Evolutionary conservation across 2,888 invertebrate species (phyloP).

Genomic region (Lasioglossum figueresi): DNA sequence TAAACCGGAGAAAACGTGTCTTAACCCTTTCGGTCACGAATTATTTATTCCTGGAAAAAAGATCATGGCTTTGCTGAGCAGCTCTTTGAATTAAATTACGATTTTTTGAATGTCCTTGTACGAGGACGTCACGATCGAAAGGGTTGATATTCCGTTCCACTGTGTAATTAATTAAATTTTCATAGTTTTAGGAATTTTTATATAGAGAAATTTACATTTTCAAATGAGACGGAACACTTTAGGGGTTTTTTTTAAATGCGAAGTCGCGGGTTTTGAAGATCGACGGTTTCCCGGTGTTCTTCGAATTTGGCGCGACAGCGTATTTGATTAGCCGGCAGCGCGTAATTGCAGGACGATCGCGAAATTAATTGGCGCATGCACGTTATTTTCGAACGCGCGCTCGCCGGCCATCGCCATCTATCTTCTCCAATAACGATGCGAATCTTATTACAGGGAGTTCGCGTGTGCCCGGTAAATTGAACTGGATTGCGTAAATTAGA

Average conservation of each 20-base stretch:
- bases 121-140: no score
- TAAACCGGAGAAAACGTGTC: no score
- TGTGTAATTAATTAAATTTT: not conserved
- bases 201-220: not conserved
- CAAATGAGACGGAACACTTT: not conserved
- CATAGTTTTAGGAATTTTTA: not conserved
- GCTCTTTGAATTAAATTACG: no score
- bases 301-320: not conserved
- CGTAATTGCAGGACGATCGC: slow-evolving; percentile 8
- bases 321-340: not conserved
- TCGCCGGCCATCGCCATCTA: slow-evolving; percentile 19
- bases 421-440: slow-evolving; percentile 35
- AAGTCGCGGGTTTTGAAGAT: not conserved
- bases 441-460: slow-evolving; percentile 46
- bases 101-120: no score
- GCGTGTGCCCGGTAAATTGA: slow-evolving; percentile 35
- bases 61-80: no score
- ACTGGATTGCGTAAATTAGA: slow-evolving; percentile 51
- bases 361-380: slow-evolving; percentile 21
- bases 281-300: not conserved
- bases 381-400: slow-evolving; percentile 28
- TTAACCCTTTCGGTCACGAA: no score
- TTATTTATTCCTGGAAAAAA: no score
- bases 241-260: not conserved
- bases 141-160: not conserved